Conservation (phyloP, 2,113 vertebrate species). For the Barnardius zonarius region DNA sequence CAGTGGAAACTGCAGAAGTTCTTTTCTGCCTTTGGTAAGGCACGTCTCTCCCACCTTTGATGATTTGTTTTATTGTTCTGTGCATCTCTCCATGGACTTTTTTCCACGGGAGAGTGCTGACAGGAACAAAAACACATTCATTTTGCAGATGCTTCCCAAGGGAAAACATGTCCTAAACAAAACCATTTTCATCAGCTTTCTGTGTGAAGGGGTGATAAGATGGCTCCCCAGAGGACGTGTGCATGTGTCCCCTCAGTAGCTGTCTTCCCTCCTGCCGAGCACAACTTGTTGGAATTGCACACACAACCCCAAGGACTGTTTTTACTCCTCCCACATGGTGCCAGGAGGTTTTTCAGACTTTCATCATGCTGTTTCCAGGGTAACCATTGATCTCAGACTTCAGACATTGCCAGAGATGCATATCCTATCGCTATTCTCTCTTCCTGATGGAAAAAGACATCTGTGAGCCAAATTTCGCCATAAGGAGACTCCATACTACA, state of each 20-base stretch:
- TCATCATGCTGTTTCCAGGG: slow-evolving; percentile 33
- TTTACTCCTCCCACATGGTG: not conserved
- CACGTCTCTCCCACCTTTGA: not conserved
- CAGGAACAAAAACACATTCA: not conserved
- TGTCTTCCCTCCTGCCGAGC: not conserved
- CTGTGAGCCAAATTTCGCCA: not conserved
- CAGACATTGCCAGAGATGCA: not conserved
- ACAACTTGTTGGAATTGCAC: slow-evolving; percentile 16
- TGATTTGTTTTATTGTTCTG: not conserved
- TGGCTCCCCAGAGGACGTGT: not conserved
- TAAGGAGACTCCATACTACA: not conserved
- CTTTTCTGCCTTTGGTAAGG: not conserved
- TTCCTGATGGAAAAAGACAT: not conserved
- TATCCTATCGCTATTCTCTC: not conserved
- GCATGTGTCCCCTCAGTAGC: not conserved
- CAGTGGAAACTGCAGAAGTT: not conserved
- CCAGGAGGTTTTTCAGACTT: slow-evolving; percentile 28
- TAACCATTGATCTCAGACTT: slow-evolving; percentile 45
- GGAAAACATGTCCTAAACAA: not conserved
- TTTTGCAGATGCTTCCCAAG: not conserved
- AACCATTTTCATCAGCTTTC: not conserved
- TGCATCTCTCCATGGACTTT: not conserved
- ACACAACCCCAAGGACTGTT: not conserved
- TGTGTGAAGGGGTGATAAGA: not conserved
- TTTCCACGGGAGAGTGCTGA: not conserved